Conservation (phyloP, 1,140 invertebrate species). For the Colletes gigas region DNA sequence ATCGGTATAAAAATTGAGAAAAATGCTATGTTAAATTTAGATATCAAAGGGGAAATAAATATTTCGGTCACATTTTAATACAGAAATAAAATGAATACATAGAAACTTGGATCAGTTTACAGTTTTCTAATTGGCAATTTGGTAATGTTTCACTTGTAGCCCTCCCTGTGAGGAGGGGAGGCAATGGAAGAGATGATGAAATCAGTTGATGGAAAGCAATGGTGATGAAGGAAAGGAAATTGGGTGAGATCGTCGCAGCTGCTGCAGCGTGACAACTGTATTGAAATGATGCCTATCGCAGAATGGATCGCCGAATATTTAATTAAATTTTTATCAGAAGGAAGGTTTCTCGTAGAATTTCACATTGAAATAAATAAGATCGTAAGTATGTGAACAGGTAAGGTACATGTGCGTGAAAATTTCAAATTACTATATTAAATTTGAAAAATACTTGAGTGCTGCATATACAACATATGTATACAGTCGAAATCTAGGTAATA, state of each 20-base stretch:
- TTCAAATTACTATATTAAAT: background rate
- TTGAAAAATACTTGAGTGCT: background rate
- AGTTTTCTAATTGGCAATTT: constrained; percentile 80
- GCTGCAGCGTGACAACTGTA: constrained; percentile 51
- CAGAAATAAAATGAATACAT: constrained; percentile 63
- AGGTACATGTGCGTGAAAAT: constrained; percentile 41
- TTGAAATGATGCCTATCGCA: constrained; percentile 54
- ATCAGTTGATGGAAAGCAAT: constrained; percentile 58
- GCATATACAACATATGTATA: too few species aligned
- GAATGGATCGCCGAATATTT: constrained; percentile 53
- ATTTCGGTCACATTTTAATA: constrained; percentile 58
- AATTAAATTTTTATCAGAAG: constrained; percentile 59
- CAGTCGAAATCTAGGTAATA: constrained; percentile 5
- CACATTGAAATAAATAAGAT: constrained; percentile 38
- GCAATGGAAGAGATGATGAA: constrained; percentile 70
- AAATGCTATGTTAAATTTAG: constrained; percentile 37
- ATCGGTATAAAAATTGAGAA: constrained; percentile 23
- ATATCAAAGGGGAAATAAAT: constrained; percentile 42
- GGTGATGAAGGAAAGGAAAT: constrained; percentile 36
- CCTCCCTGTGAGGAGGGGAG: constrained; percentile 80
- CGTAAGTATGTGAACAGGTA: constrained; percentile 63
- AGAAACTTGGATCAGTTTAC: constrained; percentile 55
- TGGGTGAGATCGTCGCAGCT: constrained; percentile 43
- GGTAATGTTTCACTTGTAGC: constrained; percentile 82
- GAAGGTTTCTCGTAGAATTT: constrained; percentile 60